phyloP scores from a whole-genome alignment of 2,888 invertebrate species.

The Rhagonycha fulva region DNA sequence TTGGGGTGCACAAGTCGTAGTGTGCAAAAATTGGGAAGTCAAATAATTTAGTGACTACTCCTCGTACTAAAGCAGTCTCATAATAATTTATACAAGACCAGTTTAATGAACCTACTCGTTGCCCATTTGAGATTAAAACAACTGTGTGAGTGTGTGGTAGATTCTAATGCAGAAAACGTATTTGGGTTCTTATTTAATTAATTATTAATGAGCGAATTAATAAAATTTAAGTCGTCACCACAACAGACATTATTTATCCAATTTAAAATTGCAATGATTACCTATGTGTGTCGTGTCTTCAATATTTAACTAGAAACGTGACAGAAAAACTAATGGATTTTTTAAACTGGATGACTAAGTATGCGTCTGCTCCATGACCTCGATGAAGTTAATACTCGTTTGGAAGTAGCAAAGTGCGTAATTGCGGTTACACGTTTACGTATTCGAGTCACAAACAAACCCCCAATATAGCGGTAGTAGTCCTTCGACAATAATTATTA shows the following conservation, averaged over 20 bases:
- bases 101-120: neutral
- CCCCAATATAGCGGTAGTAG: slow-evolving; percentile 12
- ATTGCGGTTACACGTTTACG: slow-evolving; percentile 12
- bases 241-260: neutral
- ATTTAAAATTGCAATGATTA: neutral
- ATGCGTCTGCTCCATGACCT: slow-evolving; percentile 14
- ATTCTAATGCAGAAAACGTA: neutral
- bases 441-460: slow-evolving; percentile 11
- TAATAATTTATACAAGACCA: neutral
- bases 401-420: slow-evolving; percentile 7
- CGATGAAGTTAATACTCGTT: slow-evolving; percentile 9
- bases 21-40: neutral
- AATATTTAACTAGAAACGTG: neutral
- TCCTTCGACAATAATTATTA: slow-evolving; percentile 6
- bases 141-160: neutral
- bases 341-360: neutral
- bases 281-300: neutral
- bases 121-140: neutral
- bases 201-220: neutral
- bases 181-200: neutral
- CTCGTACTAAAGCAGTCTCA: neutral
- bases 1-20: too few species aligned
- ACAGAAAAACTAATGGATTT: neutral
- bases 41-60: neutral
- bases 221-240: neutral